These are phyloP conservation scores for Botia almorhae DNA, from an alignment of 2,797 vertebrate genomes.

Conservation along the genomic window DNA sequence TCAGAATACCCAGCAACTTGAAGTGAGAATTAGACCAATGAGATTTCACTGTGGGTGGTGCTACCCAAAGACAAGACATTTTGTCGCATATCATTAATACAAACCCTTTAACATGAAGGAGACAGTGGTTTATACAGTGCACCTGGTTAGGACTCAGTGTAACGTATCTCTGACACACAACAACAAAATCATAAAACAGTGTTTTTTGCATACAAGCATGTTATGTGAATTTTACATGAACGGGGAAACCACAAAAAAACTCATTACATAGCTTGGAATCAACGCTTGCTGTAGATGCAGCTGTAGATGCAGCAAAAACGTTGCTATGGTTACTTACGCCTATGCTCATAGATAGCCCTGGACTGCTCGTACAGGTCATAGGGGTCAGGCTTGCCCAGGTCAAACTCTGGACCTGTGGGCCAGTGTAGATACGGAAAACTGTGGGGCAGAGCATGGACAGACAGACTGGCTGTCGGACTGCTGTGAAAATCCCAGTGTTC, in stretches of 20 bases:
- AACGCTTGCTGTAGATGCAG: slow-evolving; percentile 3
- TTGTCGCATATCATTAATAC: too few relatives aligned
- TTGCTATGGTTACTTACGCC: slow-evolving; percentile 88
- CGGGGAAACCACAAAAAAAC: background rate
- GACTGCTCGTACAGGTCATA: slow-evolving; percentile 98
- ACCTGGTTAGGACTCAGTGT: too few relatives aligned
- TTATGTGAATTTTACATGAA: background rate
- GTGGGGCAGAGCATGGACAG: slow-evolving; percentile 86
- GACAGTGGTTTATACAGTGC: too few relatives aligned
- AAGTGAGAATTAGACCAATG: background rate
- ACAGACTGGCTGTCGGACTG: slow-evolving; percentile 91
- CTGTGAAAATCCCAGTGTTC: slow-evolving; percentile 92
- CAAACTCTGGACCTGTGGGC: slow-evolving; percentile 92
- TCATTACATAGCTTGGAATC: background rate
- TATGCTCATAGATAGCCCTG: slow-evolving; percentile 98
- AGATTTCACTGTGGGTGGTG: too few relatives aligned
- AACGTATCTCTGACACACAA: too few relatives aligned
- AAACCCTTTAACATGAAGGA: too few relatives aligned
- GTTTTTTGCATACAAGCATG: background rate
- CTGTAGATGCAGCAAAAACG: slow-evolving; percentile 27
- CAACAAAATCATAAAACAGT: background rate
- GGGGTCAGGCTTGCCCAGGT: slow-evolving; percentile 92
- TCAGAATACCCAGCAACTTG: background rate
- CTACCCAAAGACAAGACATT: too few relatives aligned
- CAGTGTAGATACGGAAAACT: slow-evolving; percentile 90